Evolutionary conservation across 2,797 vertebrate species (phyloP).

Genomic region (Sebastes melanostomus): DNA sequence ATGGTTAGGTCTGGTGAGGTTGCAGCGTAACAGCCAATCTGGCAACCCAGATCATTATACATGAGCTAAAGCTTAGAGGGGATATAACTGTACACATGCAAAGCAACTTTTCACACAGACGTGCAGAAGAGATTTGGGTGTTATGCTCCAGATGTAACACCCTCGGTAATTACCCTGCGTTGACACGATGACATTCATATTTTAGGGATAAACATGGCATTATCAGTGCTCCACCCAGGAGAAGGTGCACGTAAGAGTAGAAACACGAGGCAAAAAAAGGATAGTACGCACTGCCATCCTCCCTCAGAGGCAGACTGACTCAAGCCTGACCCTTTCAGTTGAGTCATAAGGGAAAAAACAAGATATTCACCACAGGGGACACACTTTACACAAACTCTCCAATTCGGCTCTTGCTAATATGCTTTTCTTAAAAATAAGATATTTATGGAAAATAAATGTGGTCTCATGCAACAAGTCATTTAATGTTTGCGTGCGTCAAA

Average conservation of each 20-base stretch:
- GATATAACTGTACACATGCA: constrained; percentile 27
- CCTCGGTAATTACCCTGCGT: constrained; percentile 39
- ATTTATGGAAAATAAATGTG: not conserved
- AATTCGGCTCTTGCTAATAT: constrained; percentile 8
- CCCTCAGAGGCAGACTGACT: constrained; percentile 65
- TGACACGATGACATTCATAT: constrained; percentile 47
- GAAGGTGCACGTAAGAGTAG: constrained; percentile 39
- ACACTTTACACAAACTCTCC: constrained; percentile 42
- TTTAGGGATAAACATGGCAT: constrained; percentile 28
- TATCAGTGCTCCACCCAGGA: constrained; percentile 28
- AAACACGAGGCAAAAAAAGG: constrained; percentile 6
- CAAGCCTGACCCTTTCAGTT: constrained; percentile 55
- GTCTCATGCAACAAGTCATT: not conserved
- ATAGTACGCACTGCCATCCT: constrained; percentile 30
- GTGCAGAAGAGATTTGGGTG: constrained; percentile 23
- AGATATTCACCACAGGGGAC: constrained; percentile 60
- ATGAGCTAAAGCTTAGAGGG: constrained; percentile 34
- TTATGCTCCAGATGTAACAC: constrained; percentile 37
- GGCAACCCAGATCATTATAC: constrained; percentile 34
- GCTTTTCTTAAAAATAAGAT: not conserved
- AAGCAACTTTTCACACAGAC: constrained; percentile 11
- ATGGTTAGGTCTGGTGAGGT: constrained; percentile 11
- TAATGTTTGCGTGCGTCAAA: not conserved
- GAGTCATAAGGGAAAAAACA: constrained; percentile 71
- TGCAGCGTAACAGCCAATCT: constrained; percentile 23